Evolutionary conservation across 2,888 invertebrate genomes (phyloP).

Genomic region (Ophion obscuratus): DNA sequence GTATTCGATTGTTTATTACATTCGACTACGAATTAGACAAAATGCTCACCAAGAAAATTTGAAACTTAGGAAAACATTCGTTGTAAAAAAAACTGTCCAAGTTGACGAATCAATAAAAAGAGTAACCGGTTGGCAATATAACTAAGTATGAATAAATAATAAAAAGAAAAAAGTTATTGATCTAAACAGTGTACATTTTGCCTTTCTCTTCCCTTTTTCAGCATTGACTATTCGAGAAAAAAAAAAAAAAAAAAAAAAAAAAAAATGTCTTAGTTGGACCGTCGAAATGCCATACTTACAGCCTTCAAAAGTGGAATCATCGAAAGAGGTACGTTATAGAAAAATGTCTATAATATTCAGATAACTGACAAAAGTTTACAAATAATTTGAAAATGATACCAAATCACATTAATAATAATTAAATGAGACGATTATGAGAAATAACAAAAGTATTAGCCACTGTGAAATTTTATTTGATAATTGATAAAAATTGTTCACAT

Average conservation of each 20-base stretch:
- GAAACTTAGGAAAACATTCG: neutral
- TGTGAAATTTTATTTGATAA: too few relatives aligned
- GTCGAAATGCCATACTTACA: too few relatives aligned
- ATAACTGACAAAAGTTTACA: neutral
- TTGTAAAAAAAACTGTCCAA: constrained; percentile 40
- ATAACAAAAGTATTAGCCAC: neutral
- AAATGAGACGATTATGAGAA: too few relatives aligned
- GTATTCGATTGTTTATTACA: constrained; percentile 36
- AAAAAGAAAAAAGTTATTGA: neutral
- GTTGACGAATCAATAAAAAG: constrained; percentile 34
- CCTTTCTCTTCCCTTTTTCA: too few relatives aligned
- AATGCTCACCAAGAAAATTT: constrained; percentile 46
- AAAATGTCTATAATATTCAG: too few relatives aligned
- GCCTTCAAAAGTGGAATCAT: too few relatives aligned
- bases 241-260: too few relatives aligned
- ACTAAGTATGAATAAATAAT: neutral
- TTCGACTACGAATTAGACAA: constrained; percentile 50
- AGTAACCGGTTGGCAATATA: neutral
- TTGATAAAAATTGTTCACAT: too few relatives aligned
- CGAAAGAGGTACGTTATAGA: too few relatives aligned
- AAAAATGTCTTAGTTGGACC: too few relatives aligned
- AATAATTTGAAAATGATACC: neutral
- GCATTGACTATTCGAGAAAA: too few relatives aligned
- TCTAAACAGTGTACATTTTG: too few relatives aligned
- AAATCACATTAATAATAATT: neutral